Evolutionary conservation across 1,140 invertebrate genomes (phyloP), one percentile per base, ranked within the genome.

Genomic region (Pemphigus obesinymphae): DNA sequence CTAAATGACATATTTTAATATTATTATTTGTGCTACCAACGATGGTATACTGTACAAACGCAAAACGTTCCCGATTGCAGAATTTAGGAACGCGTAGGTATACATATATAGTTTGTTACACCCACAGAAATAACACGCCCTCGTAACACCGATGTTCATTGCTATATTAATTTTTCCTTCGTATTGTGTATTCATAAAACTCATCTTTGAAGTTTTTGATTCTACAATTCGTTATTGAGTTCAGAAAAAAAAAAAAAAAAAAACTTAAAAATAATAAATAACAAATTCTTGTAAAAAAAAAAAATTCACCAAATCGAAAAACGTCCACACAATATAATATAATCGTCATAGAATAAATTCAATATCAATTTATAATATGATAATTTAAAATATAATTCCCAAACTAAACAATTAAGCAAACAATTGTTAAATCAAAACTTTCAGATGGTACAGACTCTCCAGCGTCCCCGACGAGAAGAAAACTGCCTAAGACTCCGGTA

Each of bases 401-500:
- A 26, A 55, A 55, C 6, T 26, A 26, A 55, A 13, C 26, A 13
- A 63, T 31, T n/a, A 45, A 7, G 17, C 13, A 1, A 17, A 20
- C 0, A 48, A 29, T 29, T 17, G 13, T 70, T 70, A 48, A 45
- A 48, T 68, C 34, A 13, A 82, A 13, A 29, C n/a, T 73, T 76
- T 73, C 72, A 63, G 80, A 68, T 55, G 82, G 82, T 43, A 63
- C 76, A 40, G 76, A 80, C 90, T 91, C 92, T 84, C 93, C 93
- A 84, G 92, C 93, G 83, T 95, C 93, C 86, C 94, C 94, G 85
- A 95, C 94, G 84, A 91, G 94, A 90, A 91, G 94, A 90, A 96
- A 95, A 92, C 90, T 96, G 88, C 95, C 95, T 88, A 95, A 95
- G 91, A 95, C 94, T 89, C 95, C 95, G 92, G 94, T 95, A 95